These are phyloP conservation scores for Trochalopteron elliotii DNA, from an alignment of 2,113 vertebrate genomes.

Conservation along the genomic window DNA sequence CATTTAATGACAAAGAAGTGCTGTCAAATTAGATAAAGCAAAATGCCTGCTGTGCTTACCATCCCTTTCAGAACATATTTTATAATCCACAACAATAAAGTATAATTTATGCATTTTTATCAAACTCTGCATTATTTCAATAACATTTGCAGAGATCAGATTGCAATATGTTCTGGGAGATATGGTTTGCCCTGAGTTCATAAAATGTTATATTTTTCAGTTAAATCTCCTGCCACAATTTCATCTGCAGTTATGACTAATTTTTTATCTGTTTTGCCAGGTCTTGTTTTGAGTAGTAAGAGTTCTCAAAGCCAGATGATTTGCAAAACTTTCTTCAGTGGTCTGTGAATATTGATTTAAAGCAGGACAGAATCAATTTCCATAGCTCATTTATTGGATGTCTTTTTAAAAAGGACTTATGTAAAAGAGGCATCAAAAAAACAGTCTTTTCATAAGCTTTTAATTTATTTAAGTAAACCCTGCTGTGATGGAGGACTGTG, in stretches of 20 bases:
- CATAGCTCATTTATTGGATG: neutral
- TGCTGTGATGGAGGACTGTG: neutral
- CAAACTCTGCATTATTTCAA: conserved; percentile 56
- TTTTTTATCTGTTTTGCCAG: conserved; percentile 39
- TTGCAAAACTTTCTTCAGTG: neutral
- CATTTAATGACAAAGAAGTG: neutral
- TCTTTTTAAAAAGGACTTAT: neutral
- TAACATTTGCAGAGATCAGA: conserved; percentile 27
- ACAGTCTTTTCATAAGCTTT: neutral
- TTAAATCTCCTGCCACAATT: conserved; percentile 40
- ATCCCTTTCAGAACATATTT: conserved; percentile 44
- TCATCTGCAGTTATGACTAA: conserved; percentile 22
- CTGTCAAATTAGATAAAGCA: conserved; percentile 41
- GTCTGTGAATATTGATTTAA: neutral
- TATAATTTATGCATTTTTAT: conserved; percentile 69
- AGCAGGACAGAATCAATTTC: neutral
- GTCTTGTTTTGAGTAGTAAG: neutral
- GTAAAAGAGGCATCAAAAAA: neutral
- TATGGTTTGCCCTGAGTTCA: conserved; percentile 56
- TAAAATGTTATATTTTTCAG: conserved; percentile 42
- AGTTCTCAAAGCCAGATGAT: neutral
- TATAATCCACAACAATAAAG: conserved; percentile 52
- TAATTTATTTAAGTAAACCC: neutral
- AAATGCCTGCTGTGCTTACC: conserved; percentile 47
- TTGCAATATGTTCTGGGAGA: conserved; percentile 52